Evolutionary conservation across 2,113 vertebrate species (phyloP).

Genomic region (Poeciliopsis retropinna): DNA sequence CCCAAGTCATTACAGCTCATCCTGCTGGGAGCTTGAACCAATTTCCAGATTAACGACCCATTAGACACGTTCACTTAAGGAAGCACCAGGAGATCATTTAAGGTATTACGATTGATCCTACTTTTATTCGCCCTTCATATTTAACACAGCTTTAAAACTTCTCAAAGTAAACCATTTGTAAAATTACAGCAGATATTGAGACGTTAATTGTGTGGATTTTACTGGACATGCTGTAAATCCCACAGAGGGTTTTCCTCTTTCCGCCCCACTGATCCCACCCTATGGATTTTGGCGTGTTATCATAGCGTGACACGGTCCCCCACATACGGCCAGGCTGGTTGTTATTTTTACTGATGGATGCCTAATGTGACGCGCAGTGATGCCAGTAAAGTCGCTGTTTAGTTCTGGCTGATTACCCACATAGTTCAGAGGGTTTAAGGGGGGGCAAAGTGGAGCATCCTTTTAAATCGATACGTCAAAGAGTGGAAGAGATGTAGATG

Average conservation of each 20-base stretch:
- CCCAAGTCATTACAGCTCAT: neutral
- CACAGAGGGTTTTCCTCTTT: neutral
- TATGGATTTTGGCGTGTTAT: conserved; percentile 40
- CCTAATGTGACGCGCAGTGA: conserved; percentile 69
- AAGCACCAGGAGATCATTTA: neutral
- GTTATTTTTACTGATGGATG: conserved; percentile 79
- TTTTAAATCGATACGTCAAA: conserved; percentile 68
- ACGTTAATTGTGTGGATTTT: neutral
- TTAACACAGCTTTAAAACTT: neutral
- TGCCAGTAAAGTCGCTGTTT: conserved; percentile 67
- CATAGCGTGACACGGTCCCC: conserved; percentile 62
- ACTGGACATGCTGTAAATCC: neutral
- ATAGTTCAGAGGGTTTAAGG: conserved; percentile 62
- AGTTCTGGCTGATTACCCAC: conserved; percentile 75
- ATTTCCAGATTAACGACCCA: neutral
- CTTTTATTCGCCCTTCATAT: neutral
- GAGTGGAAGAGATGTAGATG: conserved; percentile 23
- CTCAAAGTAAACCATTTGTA: neutral
- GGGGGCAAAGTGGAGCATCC: conserved; percentile 52
- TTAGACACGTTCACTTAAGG: neutral
- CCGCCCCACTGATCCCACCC: conserved; percentile 35
- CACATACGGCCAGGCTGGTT: conserved; percentile 73
- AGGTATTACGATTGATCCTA: neutral
- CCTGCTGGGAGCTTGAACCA: neutral
- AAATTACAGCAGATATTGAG: neutral